These are phyloP conservation scores for Tetragonula clypearis DNA, from an alignment of 1,140 invertebrate species.

Conservation along the genomic window DNA sequence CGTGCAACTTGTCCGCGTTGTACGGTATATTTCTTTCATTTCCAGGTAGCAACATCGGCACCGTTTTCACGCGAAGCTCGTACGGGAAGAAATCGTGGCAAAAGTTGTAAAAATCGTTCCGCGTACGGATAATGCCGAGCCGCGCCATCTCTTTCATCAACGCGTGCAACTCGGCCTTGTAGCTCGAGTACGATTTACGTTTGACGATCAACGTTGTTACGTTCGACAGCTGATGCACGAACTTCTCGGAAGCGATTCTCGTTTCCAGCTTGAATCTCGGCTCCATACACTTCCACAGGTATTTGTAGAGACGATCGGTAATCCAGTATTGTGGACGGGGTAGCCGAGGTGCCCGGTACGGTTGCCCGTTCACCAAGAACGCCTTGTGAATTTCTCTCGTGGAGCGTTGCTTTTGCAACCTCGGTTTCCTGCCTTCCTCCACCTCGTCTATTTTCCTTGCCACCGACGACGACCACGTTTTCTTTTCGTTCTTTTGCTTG, in stretches of 20 bases:
- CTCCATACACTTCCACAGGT: conserved; percentile 72
- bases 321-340: conserved; percentile 70
- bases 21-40: conserved; percentile 71
- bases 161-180: conserved; percentile 54
- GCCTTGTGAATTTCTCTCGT: conserved; percentile 60
- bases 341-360: conserved; percentile 70
- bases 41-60: conserved; percentile 72
- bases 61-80: conserved; percentile 70
- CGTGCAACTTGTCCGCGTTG: conserved; percentile 50
- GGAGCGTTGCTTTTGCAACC: background rate
- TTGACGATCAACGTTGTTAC: conserved; percentile 44
- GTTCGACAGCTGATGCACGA: conserved; percentile 59
- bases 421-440: background rate
- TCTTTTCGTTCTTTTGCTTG: background rate
- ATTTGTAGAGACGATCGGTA: conserved; percentile 71
- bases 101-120: conserved; percentile 73
- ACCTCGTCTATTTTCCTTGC: background rate
- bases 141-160: conserved; percentile 72
- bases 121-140: conserved; percentile 64
- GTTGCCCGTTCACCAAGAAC: conserved; percentile 69
- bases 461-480: background rate
- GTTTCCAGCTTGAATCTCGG: conserved; percentile 61
- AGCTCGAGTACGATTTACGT: conserved; percentile 65
- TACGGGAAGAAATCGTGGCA: conserved; percentile 73
- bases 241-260: conserved; percentile 69